phyloP scores from a whole-genome alignment of 1,140 invertebrate genomes.

The Drosophila arawakana region DNA sequence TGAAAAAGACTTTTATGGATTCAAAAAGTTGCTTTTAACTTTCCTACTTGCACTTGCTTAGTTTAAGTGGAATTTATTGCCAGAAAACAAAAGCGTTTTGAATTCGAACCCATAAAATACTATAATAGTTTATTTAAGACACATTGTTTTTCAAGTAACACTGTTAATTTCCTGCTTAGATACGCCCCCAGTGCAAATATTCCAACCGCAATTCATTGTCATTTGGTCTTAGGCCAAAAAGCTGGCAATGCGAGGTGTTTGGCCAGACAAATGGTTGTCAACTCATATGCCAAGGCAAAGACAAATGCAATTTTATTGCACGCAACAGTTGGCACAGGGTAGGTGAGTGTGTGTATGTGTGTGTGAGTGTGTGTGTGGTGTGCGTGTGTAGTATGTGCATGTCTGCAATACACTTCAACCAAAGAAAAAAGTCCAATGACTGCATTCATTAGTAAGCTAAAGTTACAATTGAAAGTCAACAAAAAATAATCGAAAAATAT shows the following conservation, averaged over 20 bases:
- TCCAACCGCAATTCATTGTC: conserved; percentile 6
- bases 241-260: conserved; percentile 57
- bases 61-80: no score
- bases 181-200: no score
- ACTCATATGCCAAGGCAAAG: conserved; percentile 52
- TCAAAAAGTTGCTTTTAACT: no score
- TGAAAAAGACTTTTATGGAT: no score
- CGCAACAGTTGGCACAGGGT: conserved; percentile 29
- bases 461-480: background rate
- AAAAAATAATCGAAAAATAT: no score
- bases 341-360: conserved; percentile 2
- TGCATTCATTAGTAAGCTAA: background rate
- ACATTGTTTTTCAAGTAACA: no score
- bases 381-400: conserved; percentile 1
- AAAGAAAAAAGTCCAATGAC: conserved; percentile 9
- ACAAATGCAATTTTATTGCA: conserved; percentile 51
- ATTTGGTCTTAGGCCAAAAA: conserved; percentile 14
- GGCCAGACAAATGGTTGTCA: conserved; percentile 67
- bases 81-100: no score
- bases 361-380: background rate
- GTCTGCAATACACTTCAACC: background rate
- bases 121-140: no score
- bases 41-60: no score
- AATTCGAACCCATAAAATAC: no score
- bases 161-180: background rate